Conservation (phyloP, 2,888 invertebrate species). For the Stenichneumon culpator region DNA sequence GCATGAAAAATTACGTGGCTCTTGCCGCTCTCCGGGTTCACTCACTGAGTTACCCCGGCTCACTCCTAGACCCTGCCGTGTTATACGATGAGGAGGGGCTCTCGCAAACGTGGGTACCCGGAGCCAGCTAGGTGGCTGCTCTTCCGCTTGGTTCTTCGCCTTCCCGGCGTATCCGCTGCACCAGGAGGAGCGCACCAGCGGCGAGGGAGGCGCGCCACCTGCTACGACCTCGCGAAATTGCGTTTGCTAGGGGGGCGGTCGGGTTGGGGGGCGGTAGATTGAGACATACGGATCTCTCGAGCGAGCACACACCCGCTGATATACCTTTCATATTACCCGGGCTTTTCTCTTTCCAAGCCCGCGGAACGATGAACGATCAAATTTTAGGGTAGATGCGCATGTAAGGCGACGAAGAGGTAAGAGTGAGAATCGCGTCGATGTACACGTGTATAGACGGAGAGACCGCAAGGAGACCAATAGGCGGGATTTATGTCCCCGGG, state of each 20-base stretch:
- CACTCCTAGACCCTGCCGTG: conserved; percentile 27
- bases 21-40: conserved; percentile 48
- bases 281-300: conserved; percentile 67
- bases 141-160: conserved; percentile 16
- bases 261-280: conserved; percentile 54
- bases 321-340: conserved; percentile 56
- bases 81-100: conserved; percentile 3
- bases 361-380: conserved; percentile 63
- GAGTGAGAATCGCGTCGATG: neutral
- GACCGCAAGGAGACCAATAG: neutral
- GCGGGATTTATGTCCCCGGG: conserved; percentile 3
- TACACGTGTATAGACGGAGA: neutral
- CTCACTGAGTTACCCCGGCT: conserved; percentile 51
- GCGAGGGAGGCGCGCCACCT: conserved; percentile 62
- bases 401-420: conserved; percentile 56
- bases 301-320: conserved; percentile 44
- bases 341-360: conserved; percentile 18
- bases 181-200: conserved; percentile 44
- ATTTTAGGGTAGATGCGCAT: conserved; percentile 44
- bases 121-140: neutral
- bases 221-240: conserved; percentile 68
- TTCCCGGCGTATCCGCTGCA: conserved; percentile 7
- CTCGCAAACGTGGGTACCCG: neutral
- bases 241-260: conserved; percentile 58
- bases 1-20: conserved; percentile 77